Conservation (phyloP, 1,140 invertebrate species). For the Brachionus manjavacas region DNA sequence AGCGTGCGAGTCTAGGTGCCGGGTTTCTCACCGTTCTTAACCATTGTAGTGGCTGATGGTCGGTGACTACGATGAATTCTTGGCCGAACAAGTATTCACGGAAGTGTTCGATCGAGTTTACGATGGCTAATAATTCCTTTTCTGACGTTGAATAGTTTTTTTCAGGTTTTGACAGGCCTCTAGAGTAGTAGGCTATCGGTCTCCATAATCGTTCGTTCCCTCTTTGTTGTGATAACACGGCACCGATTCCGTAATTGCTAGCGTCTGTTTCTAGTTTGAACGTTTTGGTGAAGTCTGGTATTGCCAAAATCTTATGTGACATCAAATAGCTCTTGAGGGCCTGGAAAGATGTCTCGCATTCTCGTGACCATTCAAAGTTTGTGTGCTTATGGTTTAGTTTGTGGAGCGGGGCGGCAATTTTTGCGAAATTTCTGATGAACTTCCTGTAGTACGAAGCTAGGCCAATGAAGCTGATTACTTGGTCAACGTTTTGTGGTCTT, state of each 20-base stretch:
- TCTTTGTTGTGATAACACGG: background rate
- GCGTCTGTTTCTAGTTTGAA: too few species aligned
- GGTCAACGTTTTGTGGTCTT: conserved; percentile 47
- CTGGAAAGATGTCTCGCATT: too few species aligned
- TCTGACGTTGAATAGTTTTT: conserved; percentile 50
- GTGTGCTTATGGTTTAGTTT: conserved; percentile 46
- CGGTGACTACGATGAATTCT: conserved; percentile 56
- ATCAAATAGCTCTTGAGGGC: too few species aligned
- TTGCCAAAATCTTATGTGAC: too few species aligned
- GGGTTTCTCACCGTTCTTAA: conserved; percentile 48
- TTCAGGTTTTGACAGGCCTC: conserved; percentile 45
- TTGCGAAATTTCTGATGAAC: conserved; percentile 15
- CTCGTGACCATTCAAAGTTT: conserved; percentile 45
- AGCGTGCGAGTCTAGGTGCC: background rate
- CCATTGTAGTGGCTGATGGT: conserved; percentile 57
- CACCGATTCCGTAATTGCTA: background rate
- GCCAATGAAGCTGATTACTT: conserved; percentile 52
- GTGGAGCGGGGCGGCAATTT: background rate
- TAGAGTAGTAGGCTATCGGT: background rate
- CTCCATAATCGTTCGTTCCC: background rate
- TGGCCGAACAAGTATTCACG: conserved; percentile 55
- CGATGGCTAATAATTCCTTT: conserved; percentile 51
- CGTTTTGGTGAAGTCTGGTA: too few species aligned
- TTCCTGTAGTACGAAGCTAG: background rate
- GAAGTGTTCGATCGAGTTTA: conserved; percentile 55